These are phyloP conservation scores for Altica lythri DNA, from an alignment of 2,888 invertebrate genomes.

Conservation along the genomic window DNA sequence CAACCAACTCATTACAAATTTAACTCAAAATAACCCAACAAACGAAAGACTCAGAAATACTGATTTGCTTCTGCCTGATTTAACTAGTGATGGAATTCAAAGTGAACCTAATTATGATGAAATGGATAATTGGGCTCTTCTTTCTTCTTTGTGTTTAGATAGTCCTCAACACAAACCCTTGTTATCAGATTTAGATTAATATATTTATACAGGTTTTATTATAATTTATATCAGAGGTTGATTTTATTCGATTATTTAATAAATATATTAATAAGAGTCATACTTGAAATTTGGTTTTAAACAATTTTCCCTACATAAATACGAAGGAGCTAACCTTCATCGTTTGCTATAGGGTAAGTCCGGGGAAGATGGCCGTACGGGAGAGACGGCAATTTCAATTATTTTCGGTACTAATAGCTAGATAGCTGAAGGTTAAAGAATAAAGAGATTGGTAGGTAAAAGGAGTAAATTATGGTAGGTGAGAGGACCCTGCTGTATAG, in stretches of 20 bases:
- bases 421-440: too few species aligned
- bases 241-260: not conserved
- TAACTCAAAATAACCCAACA: conserved; percentile 16
- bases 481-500: too few species aligned
- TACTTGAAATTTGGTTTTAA: too few species aligned
- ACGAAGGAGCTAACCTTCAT: too few species aligned
- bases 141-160: conserved; percentile 52
- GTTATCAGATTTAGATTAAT: conserved; percentile 43
- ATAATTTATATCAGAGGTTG: not conserved
- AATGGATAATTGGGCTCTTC: conserved; percentile 56
- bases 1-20: conserved; percentile 31
- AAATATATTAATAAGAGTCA: conserved; percentile 9
- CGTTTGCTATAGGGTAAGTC: too few species aligned
- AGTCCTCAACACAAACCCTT: conserved; percentile 35
- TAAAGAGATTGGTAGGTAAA: too few species aligned
- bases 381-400: too few species aligned
- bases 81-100: conserved; percentile 26
- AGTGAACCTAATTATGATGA: conserved; percentile 55
- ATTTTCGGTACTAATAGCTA: too few species aligned
- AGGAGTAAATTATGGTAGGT: too few species aligned
- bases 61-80: conserved; percentile 39
- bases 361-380: too few species aligned
- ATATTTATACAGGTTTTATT: not conserved
- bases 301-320: too few species aligned
- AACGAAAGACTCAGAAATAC: conserved; percentile 2